Evolutionary conservation across 2,113 vertebrate species (phyloP).

Genomic region (Accipiter cooperii): DNA sequence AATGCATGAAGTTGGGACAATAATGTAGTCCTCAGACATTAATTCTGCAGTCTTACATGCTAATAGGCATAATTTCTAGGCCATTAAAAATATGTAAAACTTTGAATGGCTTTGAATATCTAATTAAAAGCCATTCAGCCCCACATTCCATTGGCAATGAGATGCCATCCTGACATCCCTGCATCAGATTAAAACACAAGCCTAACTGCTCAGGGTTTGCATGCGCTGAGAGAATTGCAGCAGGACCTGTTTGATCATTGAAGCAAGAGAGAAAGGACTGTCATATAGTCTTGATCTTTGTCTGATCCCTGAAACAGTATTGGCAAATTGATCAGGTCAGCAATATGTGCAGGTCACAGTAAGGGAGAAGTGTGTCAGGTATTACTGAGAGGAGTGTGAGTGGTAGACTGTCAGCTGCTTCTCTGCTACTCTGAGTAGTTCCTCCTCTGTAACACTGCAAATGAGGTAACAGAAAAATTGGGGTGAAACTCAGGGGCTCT

Average conservation of each 20-base stretch:
- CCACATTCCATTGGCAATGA: background rate
- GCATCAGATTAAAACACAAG: background rate
- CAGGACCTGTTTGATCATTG: background rate
- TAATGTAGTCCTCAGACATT: constrained; percentile 47
- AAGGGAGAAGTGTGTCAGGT: background rate
- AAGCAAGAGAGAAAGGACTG: background rate
- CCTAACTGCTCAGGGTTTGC: background rate
- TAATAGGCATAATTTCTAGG: background rate
- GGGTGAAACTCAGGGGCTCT: background rate
- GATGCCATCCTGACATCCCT: background rate
- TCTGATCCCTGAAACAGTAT: background rate
- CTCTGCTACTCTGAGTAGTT: background rate
- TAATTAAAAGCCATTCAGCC: background rate
- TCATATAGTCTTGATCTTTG: background rate
- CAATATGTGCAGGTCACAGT: background rate
- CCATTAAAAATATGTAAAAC: background rate
- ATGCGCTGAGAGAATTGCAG: background rate
- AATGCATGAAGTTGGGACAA: constrained; percentile 9
- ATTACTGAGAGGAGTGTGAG: fast-evolving
- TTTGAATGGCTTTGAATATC: background rate
- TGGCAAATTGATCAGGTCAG: background rate
- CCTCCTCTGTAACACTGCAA: background rate
- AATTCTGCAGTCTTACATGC: background rate
- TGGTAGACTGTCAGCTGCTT: background rate
- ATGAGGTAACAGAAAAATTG: background rate